A percentile compares a stretch with the other conserved stretches of the same genome.
Conservation (phyloP, 1,140 invertebrate species). For the Colletes latitarsis region DNA sequence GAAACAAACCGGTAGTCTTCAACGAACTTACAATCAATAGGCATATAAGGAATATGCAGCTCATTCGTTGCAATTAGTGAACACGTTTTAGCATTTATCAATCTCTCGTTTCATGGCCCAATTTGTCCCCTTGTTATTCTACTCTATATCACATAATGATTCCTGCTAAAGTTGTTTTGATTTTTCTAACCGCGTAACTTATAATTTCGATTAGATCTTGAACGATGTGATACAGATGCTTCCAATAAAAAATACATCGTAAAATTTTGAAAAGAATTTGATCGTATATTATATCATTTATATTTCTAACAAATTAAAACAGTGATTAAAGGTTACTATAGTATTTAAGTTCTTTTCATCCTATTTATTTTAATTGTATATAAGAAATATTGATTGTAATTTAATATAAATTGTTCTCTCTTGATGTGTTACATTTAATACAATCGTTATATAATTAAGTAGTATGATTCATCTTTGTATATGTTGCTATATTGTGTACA, state of each 20-base stretch:
- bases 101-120: neutral
- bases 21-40: constrained; percentile 50
- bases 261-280: neutral
- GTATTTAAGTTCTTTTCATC: neutral
- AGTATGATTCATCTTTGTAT: neutral
- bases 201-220: neutral
- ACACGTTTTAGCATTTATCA: constrained; percentile 25
- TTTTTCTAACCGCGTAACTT: constrained; percentile 27
- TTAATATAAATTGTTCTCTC: neutral
- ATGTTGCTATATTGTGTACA: neutral
- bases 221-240: neutral
- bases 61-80: constrained; percentile 20
- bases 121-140: neutral
- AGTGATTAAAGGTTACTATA: neutral
- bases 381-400: constrained; percentile 20
- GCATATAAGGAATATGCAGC: constrained; percentile 32
- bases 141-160: neutral
- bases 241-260: neutral
- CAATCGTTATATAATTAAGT: neutral
- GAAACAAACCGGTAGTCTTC: constrained; percentile 21
- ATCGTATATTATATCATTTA: neutral
- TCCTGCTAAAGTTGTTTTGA: constrained; percentile 28
- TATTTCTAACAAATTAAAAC: neutral
- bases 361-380: neutral
- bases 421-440: neutral